These are phyloP conservation scores for Zaprionus lineosus DNA, from an alignment of 2,888 invertebrate species.

Conservation along the genomic window DNA sequence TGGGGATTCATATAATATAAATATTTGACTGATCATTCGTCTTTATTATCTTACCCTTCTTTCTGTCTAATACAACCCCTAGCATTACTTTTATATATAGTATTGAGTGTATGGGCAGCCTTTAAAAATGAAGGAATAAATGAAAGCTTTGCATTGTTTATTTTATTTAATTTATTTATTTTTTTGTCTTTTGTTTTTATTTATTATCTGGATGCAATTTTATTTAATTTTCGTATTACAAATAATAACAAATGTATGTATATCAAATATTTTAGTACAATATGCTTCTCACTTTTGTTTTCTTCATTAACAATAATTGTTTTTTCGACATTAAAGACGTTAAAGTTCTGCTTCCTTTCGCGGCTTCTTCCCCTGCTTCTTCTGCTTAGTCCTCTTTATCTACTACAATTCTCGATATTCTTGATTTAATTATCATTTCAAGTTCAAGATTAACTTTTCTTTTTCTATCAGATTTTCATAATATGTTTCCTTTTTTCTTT, in stretches of 20 bases:
- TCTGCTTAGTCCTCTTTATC: background rate
- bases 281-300: constrained; percentile 68
- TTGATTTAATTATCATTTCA: constrained; percentile 44
- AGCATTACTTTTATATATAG: background rate
- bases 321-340: constrained; percentile 53
- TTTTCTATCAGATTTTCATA: constrained; percentile 32
- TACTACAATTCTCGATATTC: constrained; percentile 35
- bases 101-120: background rate
- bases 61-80: background rate
- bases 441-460: constrained; percentile 30
- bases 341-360: constrained; percentile 57
- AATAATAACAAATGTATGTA: constrained; percentile 75
- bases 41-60: no score
- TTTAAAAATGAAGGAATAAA: background rate
- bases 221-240: constrained; percentile 75
- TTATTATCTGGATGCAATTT: constrained; percentile 76
- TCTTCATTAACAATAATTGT: constrained; percentile 71
- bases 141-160: constrained; percentile 34
- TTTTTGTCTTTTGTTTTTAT: constrained; percentile 56
- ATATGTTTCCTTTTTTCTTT: constrained; percentile 29
- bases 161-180: constrained; percentile 43
- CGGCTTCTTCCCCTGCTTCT: constrained; percentile 40
- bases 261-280: constrained; percentile 75
- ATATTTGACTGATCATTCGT: no score
- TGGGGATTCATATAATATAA: no score